phyloP scores from a whole-genome alignment of 1,140 invertebrate species.

The Parapsyche elsis region DNA sequence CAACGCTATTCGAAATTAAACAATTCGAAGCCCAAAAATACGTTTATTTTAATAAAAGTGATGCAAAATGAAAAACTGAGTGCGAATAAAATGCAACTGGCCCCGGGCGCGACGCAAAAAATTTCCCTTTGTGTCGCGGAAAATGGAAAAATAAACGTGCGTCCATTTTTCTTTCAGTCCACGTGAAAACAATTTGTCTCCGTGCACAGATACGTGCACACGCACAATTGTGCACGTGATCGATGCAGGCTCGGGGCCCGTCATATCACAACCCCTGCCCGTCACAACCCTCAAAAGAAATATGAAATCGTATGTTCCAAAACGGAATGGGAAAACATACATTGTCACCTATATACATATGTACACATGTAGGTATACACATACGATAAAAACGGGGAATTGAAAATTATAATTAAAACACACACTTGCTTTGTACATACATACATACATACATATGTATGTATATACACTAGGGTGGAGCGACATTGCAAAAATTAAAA shows the following conservation, averaged over 20 bases:
- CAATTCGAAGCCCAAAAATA: no score
- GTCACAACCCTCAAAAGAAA: constrained; percentile 7
- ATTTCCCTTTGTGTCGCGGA: constrained; percentile 33
- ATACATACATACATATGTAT: neutral
- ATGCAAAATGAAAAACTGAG: neutral
- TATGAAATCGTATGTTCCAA: neutral
- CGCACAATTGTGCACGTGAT: constrained; percentile 35
- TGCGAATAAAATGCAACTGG: neutral
- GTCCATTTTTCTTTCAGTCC: constrained; percentile 42
- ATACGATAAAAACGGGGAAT: no score
- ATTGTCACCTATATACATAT: no score
- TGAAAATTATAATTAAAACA: no score
- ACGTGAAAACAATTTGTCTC: constrained; percentile 50
- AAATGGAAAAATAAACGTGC: constrained; percentile 32
- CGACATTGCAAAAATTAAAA: no score
- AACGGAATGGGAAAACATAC: no score
- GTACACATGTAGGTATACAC: no score
- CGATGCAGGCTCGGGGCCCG: constrained; percentile 11
- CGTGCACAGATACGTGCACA: constrained; percentile 31
- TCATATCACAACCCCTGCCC: neutral
- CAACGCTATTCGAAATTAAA: no score
- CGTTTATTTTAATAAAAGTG: neutral
- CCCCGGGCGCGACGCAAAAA: neutral
- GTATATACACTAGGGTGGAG: no score
- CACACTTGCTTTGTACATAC: neutral